These are phyloP conservation scores for Fregetta grallaria DNA, from an alignment of 2,113 vertebrate species.

Conservation along the genomic window DNA sequence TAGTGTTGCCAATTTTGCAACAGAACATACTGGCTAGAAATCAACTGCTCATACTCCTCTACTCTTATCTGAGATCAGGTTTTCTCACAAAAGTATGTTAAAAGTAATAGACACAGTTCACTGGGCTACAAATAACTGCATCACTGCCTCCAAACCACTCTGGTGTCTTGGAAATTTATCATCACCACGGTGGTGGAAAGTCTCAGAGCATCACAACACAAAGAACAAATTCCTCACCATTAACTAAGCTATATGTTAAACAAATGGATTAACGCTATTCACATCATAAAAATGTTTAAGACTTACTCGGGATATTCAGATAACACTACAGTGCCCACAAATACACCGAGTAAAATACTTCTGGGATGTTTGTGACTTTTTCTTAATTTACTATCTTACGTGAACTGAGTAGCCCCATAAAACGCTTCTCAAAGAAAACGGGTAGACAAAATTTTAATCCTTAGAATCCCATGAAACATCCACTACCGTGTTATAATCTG, in stretches of 20 bases:
- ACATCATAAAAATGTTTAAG: background rate
- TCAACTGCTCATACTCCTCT: background rate
- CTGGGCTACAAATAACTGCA: background rate
- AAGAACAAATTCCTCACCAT: background rate
- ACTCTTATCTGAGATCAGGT: background rate
- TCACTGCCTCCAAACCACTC: background rate
- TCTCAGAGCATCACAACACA: background rate
- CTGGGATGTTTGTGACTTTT: background rate
- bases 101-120: background rate
- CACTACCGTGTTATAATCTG: background rate
- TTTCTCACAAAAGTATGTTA: background rate
- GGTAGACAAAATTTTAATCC: background rate
- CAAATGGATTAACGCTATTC: background rate
- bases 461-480: background rate
- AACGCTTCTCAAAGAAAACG: background rate
- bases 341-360: background rate
- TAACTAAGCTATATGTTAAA: background rate
- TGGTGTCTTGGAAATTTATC: background rate
- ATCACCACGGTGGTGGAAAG: background rate
- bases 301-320: background rate
- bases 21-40: background rate
- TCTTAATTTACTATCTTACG: background rate
- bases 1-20: background rate
- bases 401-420: background rate
- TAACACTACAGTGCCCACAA: background rate